A percentile compares a stretch with the other conserved stretches of the same genome.
Evolutionary conservation across 1,140 invertebrate species (phyloP).

Genomic region (Chlorops oryzae): DNA sequence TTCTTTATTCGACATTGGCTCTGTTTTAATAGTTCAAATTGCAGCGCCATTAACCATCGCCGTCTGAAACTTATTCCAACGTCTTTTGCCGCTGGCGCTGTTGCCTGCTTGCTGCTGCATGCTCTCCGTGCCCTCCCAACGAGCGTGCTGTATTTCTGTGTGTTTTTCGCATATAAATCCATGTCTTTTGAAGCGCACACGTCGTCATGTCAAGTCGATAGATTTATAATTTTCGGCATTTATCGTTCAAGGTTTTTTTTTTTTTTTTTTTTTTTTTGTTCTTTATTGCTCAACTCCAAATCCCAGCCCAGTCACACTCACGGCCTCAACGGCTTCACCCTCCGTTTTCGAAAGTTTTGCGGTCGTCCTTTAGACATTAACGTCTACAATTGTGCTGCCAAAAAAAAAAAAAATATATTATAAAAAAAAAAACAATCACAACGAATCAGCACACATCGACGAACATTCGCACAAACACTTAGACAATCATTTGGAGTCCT

Average conservation of each 20-base stretch:
- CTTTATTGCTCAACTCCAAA: too few species aligned
- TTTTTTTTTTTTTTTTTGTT: not conserved
- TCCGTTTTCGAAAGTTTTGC: too few species aligned
- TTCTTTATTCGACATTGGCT: not conserved
- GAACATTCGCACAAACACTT: not conserved
- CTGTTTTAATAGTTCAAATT: not conserved
- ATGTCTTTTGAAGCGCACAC: conserved; percentile 33
- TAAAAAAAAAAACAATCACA: not conserved
- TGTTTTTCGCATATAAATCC: conserved; percentile 45
- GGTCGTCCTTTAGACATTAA: too few species aligned
- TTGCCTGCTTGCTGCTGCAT: not conserved
- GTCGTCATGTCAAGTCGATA: conserved; percentile 43
- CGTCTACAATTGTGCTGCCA: not conserved
- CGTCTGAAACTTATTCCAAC: conserved; percentile 19
- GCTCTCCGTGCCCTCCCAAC: conserved; percentile 9
- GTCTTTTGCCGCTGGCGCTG: conserved; percentile 7
- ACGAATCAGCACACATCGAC: not conserved
- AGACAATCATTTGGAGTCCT: not conserved
- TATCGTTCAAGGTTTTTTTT: not conserved
- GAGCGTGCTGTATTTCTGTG: conserved; percentile 36
- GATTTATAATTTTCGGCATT: conserved; percentile 43
- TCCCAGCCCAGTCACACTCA: too few species aligned
- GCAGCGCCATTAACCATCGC: conserved; percentile 23
- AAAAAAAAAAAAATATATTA: not conserved
- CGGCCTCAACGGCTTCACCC: too few species aligned